Conservation (phyloP, 2,797 vertebrate genomes). For the Microctenopoma lineatum region DNA sequence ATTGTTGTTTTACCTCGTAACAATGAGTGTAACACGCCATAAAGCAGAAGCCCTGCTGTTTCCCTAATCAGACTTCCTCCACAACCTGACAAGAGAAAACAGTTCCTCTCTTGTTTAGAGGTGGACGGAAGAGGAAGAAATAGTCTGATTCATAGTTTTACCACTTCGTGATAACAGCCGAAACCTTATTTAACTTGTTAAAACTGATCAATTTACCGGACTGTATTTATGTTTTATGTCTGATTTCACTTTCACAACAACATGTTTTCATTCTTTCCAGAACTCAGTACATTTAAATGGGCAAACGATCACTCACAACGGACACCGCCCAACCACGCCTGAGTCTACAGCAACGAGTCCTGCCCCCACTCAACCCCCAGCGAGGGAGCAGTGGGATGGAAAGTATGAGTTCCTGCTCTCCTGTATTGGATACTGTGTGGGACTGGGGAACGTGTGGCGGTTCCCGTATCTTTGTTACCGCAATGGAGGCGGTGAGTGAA, state of each 20-base stretch:
- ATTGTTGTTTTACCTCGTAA: neutral
- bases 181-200: neutral
- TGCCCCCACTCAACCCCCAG: neutral
- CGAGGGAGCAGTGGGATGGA: constrained; percentile 83
- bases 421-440: constrained; percentile 88
- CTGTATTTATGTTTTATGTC: neutral
- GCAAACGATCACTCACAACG: constrained; percentile 52
- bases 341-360: constrained; percentile 46
- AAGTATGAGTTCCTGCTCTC: constrained; percentile 88
- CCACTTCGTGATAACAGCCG: neutral
- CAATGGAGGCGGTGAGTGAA: constrained; percentile 87
- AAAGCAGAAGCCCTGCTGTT: constrained; percentile 54
- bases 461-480: constrained; percentile 91
- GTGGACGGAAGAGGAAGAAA: constrained; percentile 22
- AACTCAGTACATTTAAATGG: constrained; percentile 68
- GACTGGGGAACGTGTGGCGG: constrained; percentile 88
- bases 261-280: constrained; percentile 41
- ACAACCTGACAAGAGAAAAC: constrained; percentile 16
- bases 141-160: neutral
- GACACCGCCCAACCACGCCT: constrained; percentile 30
- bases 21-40: neutral
- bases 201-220: neutral
- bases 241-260: neutral
- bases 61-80: constrained; percentile 56
- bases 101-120: constrained; percentile 44